Evolutionary conservation across 2,797 vertebrate genomes (phyloP), one percentile per base, ranked within the genome.

Genomic region (Onychomys torridus): DNA sequence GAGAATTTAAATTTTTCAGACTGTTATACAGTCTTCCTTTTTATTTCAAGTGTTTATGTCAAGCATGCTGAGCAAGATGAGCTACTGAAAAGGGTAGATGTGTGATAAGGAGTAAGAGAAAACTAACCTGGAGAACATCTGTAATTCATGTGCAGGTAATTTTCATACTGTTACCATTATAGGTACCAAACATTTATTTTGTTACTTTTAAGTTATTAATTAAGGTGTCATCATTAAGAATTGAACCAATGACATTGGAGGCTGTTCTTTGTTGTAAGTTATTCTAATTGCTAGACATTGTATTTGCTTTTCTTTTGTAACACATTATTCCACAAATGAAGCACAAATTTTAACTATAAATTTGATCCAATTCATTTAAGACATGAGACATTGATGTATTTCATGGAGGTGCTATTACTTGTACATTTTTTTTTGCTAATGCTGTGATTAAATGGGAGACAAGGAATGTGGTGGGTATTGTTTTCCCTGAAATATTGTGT

Each of bases 141-240:
- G 32, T 19, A 40, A 25, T 6, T 40, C 1, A 73, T 52, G 12
- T 34, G 6, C 67, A 63, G 77, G 40, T 75, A 89, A 94, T 9
- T 29, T 9, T 21, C 52, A 19, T 16, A 43, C 8, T 29, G 4
- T 1, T 59, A 1, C 5, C 0, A 61, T 52, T 13, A 0, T 16
- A 27, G 37, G 40, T 67, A 43, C 9, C 63, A 5, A 43, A 9
- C 40, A 16, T 61, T 32, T 19, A 27, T 43, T 57, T 43, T 63
- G 37, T 11, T 63, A 43, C 4, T 3, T 1, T 10, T 46, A 32
- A 63, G 16, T 29, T 63, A 61, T n/a, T 85, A 65, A 46, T 34
- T 12, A 11, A 23, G 17, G 6, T 46, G 59, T 32, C 46, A 57
- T 34, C 9, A 59, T 49, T 2, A 85, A 65, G 29, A 65, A 21